Base-by-base conservation (phyloP, 2,113 vertebrate genomes). In the Cavia aperea region DNA sequence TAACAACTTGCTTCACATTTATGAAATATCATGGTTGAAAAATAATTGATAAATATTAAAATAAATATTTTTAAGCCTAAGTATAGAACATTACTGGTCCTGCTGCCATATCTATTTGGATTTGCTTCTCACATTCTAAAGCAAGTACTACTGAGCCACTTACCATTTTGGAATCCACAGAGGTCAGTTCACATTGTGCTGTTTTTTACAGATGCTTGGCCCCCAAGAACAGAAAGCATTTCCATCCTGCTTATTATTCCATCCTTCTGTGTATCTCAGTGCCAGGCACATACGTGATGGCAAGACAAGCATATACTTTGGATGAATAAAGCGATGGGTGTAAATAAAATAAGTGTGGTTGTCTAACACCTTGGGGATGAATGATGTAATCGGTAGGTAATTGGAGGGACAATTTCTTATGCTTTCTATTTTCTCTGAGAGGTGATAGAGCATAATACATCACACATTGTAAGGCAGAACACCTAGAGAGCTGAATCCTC, bases 11-110 rank as follows among this genome's bases (percentile, higher is more conserved):
- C 62, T 73, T 90, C 81, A 18, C 43, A 91, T 90, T 92, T 90
- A 18, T 56, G 49, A 86, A 92, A 78, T 68, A 72, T 15, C 26
- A 66, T 77, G 33, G 51, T 84, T 86, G 49, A 92, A 72, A 19
- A 81, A 24, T 46, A 91, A 36, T 62, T 72, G 36, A 81, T 78
- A 81, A 39, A 39, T 39, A 39, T 39, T 39, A 39, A 92, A 63
- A 87, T 90, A 72, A 72, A 18, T 73, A 84, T 90, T 92, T 92
- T 94, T 49, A 90, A 94, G 4, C 8, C 43, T 65, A 73, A 86
- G 78, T 60, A 86, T 58, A 85, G 75, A 85, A 49, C 15, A n/a
- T 63, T 62, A 60, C n/a, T 60, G 63, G 49, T 77, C 4, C 31
- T 81, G 4, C 54, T n/a, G n/a, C 7, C 43, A n/a, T 6, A 65